Conservation (phyloP, 2,888 invertebrate species). For the Drosophila kuntzei region DNA sequence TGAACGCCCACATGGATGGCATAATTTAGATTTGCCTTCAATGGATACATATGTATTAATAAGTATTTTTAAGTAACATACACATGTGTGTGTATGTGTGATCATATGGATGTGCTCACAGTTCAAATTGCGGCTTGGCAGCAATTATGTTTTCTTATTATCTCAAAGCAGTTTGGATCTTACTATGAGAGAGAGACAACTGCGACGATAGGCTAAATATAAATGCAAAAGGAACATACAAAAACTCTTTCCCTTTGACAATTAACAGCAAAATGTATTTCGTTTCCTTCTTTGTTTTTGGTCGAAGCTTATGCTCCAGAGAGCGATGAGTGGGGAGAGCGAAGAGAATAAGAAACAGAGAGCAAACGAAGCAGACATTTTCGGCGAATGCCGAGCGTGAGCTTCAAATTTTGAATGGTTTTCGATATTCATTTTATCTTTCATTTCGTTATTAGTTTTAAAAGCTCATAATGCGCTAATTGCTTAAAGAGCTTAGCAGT, state of each 20-base stretch:
- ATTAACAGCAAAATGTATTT: slow-evolving; percentile 37
- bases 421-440: slow-evolving; percentile 26
- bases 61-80: slow-evolving; percentile 41
- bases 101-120: slow-evolving; percentile 37
- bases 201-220: slow-evolving; percentile 57
- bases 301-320: slow-evolving; percentile 14
- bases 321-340: slow-evolving; percentile 12
- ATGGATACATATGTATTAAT: slow-evolving; percentile 8
- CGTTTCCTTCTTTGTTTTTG: slow-evolving; percentile 11
- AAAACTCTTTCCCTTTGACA: slow-evolving; percentile 54
- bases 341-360: slow-evolving; percentile 15
- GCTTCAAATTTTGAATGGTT: slow-evolving; percentile 47
- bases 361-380: slow-evolving; percentile 6
- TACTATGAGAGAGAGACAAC: slow-evolving; percentile 15
- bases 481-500: slow-evolving; percentile 60
- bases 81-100: slow-evolving; percentile 6
- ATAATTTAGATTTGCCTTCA: slow-evolving; percentile 38
- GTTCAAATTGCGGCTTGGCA: slow-evolving; percentile 66
- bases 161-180: slow-evolving; percentile 37
- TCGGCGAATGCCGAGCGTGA: slow-evolving; percentile 29
- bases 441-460: slow-evolving; percentile 17
- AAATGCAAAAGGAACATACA: slow-evolving; percentile 52
- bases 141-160: slow-evolving; percentile 52
- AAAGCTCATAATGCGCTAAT: slow-evolving; percentile 58
- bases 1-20: slow-evolving; percentile 61